Base-by-base conservation (phyloP, 1,140 invertebrate genomes). In the Leguminivora glycinivorella region DNA sequence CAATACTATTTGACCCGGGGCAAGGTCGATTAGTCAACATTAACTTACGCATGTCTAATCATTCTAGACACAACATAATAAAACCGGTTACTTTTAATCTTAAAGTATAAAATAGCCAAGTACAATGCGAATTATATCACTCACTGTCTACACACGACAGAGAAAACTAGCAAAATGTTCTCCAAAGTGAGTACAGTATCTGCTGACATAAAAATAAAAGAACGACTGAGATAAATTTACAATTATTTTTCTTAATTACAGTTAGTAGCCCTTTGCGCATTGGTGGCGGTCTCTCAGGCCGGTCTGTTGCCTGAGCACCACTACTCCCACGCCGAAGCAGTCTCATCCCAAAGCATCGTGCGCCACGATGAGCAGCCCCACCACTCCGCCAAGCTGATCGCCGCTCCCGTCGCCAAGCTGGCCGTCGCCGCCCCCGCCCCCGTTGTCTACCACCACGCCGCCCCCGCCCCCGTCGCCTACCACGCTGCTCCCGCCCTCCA, bases 281-380 rank as follows among this genome's bases (percentile, higher is more conserved):
- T 76, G n/a, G 63, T 74, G 72, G 73, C 73, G 0, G 73, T 77
- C 10, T 67, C 70, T 56, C 72, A 70, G 56, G 75, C 75, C 17
- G 75, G 75, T 24, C 22, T 86, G 31, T 56, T 87, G 63, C 72
- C 79, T 2, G 75, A 71, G 9, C 77, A 75, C 12, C 84, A 86
- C 63, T 86, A 85, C 74, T 83, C 84, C 1, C 67, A 81, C 14
- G 83, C 82, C 2, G 82, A 68, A 4, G 83, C 85, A 2, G 83
- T 87, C 12, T 85, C 83, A 9, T 88, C 84, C 19, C 84, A 86
- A 71, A 87, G 78, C 77, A 87, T 88, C 73, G 81, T 74, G 38
- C 75, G 75, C 29, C 75, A 77, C 67, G 75, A 77, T 40, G 66
- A 74, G 67, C 60, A 73, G 29, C 43, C 68, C 34, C 73, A 68